Evolutionary conservation across 2,113 vertebrate genomes (phyloP), one percentile per base, ranked within the genome.

Genomic region (Junco hyemalis): DNA sequence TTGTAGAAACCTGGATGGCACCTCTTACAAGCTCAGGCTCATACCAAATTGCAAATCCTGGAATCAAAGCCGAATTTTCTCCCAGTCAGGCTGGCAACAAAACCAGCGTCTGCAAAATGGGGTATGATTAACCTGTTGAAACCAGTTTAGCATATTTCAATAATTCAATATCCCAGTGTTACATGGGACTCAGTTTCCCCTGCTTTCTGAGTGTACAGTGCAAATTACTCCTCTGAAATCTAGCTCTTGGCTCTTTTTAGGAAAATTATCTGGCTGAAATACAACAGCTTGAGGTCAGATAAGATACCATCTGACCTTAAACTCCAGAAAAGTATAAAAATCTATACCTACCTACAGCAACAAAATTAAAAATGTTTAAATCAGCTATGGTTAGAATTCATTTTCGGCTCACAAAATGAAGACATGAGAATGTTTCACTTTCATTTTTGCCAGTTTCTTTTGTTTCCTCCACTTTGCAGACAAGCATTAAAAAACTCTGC

Each of bases 391-490:
- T 24, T 84, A 81, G 38, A 81, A 77, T 86, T 86, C 13, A 76
- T 51, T 93, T 84, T 19, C 89, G n/a, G 31, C 29, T 90, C 48
- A 81, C 0, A 0, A 86, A 93, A 87, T 0, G 5, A 86, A 96
- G 76, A n/a, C 81, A 65, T 0, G 0, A 87, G 33, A 60, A 5
- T 38, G 83, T 97, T 97, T 97, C 93, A 94, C 90, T 97, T 97
- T 96, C 91, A 50, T 92, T 97, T 96, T 63, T 96, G 89, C 53
- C 78, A 50, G 57, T 33, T 90, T 82, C 85, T 66, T 92, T 93
- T 77, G 54, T 86, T 93, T 88, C 81, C 71, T 85, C 33, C 48
- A 70, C 54, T 60, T 86, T 72, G n/a, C 86, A 79, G 44, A 31
- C 25, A 2, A 81, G 69, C 71, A 86, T 54, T 78, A 95, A 53